A percentile compares a stretch with the other conserved stretches of the same genome.
phyloP scores from a whole-genome alignment of 2,113 vertebrate species.

The Motacilla tschutschensis region DNA sequence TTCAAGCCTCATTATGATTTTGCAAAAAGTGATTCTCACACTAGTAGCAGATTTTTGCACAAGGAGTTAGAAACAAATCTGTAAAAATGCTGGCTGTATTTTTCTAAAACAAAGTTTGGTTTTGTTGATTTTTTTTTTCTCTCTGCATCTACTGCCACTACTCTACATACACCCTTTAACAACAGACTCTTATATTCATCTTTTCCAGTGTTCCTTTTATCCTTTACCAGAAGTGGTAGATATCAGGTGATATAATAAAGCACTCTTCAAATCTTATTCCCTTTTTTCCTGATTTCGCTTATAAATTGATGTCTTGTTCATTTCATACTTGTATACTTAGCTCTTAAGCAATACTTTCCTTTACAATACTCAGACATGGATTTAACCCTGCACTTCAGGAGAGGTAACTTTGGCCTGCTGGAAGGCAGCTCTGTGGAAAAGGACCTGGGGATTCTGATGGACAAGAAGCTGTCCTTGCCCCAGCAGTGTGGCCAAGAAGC shows the following conservation, averaged over 20 bases:
- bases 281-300: background rate
- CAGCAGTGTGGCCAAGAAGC: background rate
- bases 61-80: background rate
- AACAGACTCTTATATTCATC: background rate
- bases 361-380: background rate
- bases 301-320: background rate
- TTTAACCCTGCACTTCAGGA: background rate
- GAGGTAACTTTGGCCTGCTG: background rate
- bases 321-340: background rate
- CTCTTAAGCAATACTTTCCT: background rate
- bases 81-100: background rate
- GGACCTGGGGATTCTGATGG: background rate
- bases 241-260: background rate
- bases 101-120: background rate
- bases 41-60: background rate
- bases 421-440: background rate
- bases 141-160: background rate
- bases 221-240: background rate
- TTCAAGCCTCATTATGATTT: background rate
- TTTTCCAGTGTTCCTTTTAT: background rate
- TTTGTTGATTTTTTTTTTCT: no score
- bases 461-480: background rate
- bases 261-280: background rate
- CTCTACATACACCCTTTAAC: background rate
- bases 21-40: background rate